phyloP scores from a whole-genome alignment of 2,888 invertebrate species.

The Pollenia amentaria region DNA sequence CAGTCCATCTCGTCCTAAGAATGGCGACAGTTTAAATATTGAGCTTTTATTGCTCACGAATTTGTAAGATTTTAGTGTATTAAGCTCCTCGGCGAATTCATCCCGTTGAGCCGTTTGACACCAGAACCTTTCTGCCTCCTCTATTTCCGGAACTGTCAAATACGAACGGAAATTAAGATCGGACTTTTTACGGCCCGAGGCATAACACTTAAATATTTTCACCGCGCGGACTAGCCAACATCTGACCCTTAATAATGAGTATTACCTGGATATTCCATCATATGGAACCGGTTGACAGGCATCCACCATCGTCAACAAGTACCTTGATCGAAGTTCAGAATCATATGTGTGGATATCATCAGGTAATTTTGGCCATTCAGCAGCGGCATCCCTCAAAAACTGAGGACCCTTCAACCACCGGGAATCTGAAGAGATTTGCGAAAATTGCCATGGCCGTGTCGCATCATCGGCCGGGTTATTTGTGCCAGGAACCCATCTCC shows the following conservation, averaged over 20 bases:
- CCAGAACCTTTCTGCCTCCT: constrained; percentile 20
- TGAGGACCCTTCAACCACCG: not conserved
- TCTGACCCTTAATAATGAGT: constrained; percentile 21
- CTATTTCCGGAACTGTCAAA: constrained; percentile 1
- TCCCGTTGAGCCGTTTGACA: constrained; percentile 13
- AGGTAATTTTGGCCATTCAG: constrained; percentile 3
- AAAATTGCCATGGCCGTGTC: too few relatives aligned
- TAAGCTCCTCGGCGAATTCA: constrained; percentile 20
- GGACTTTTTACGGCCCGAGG: not conserved
- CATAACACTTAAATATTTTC: constrained; percentile 22
- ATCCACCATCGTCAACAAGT: not conserved
- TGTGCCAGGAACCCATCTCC: constrained; percentile 70
- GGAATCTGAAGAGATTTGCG: not conserved
- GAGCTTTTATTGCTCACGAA: constrained; percentile 15
- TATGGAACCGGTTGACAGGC: not conserved
- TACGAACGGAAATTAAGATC: not conserved
- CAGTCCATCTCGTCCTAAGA: constrained; percentile 10
- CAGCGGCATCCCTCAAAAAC: not conserved
- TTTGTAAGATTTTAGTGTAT: not conserved
- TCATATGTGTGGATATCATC: not conserved
- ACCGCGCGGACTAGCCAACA: constrained; percentile 30
- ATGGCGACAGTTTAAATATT: constrained; percentile 32
- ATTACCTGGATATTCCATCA: constrained; percentile 9
- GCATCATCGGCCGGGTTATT: too few relatives aligned
- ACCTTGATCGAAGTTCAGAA: constrained; percentile 36